Conservation (phyloP, 2,888 invertebrate species). For the Acleris sparsana region DNA sequence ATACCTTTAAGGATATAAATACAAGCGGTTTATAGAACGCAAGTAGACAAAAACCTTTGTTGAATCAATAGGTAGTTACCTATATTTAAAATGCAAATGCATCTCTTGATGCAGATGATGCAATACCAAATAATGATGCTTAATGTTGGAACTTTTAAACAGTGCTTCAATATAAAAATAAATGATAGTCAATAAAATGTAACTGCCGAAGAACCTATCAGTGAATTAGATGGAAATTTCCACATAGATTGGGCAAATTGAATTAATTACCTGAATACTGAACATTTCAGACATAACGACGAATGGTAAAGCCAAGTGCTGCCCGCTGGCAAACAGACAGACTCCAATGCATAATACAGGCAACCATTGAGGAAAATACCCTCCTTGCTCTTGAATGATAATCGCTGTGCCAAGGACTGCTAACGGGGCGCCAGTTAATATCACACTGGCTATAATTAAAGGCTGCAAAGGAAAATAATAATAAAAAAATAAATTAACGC, state of each 20-base stretch:
- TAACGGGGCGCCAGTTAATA: constrained; percentile 21
- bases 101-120: too few species aligned
- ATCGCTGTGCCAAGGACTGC: constrained; percentile 13
- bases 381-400: constrained; percentile 20
- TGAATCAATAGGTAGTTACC: too few species aligned
- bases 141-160: too few species aligned
- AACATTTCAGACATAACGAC: constrained; percentile 32
- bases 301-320: constrained; percentile 19
- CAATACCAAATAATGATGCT: too few species aligned
- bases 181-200: too few species aligned
- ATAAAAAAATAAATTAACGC: background rate
- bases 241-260: background rate
- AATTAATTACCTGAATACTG: constrained; percentile 24
- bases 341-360: constrained; percentile 20
- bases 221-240: background rate
- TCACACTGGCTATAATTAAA: constrained; percentile 22
- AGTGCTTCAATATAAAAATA: too few species aligned
- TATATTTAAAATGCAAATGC: too few species aligned
- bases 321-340: constrained; percentile 25
- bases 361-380: constrained; percentile 15
- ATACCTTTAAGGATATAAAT: too few species aligned
- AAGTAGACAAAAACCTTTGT: too few species aligned
- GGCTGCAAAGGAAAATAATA: constrained; percentile 17
- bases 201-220: background rate
- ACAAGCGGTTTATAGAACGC: too few species aligned